These are phyloP conservation scores for Taurulus bubalis DNA, from an alignment of 2,113 vertebrate species.

Conservation along the genomic window DNA sequence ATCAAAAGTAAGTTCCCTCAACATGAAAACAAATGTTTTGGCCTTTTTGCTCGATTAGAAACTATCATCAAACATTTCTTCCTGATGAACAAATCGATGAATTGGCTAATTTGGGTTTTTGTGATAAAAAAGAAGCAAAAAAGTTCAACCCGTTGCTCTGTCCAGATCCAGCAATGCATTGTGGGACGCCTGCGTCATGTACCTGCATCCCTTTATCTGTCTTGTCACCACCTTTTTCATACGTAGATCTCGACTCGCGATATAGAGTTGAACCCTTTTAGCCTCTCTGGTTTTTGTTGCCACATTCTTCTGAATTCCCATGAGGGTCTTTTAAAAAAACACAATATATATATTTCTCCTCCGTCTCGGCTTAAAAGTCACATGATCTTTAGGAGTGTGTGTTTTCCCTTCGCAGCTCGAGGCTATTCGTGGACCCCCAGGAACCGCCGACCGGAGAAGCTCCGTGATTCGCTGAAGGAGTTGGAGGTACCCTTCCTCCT, in stretches of 20 bases:
- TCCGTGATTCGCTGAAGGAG: slow-evolving; percentile 93
- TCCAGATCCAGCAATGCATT: slow-evolving; percentile 8
- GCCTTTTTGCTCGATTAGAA: no score
- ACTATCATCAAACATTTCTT: no score
- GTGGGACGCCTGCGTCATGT: not conserved
- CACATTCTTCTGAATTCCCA: slow-evolving; percentile 55
- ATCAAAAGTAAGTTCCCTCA: no score
- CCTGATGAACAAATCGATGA: no score
- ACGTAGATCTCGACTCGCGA: slow-evolving; percentile 25
- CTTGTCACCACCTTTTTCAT: slow-evolving; percentile 51
- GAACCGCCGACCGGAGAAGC: slow-evolving; percentile 91
- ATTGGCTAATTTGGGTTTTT: no score
- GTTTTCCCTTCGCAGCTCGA: slow-evolving; percentile 83
- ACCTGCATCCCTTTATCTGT: slow-evolving; percentile 13
- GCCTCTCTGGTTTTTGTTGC: slow-evolving; percentile 30
- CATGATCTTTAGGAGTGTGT: slow-evolving; percentile 50
- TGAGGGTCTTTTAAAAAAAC: slow-evolving; percentile 5
- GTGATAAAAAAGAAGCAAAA: not conserved
- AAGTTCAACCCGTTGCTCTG: not conserved
- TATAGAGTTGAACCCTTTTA: slow-evolving; percentile 41
- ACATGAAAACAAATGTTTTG: no score
- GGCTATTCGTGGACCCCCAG: slow-evolving; percentile 92
- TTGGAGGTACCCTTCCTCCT: slow-evolving; percentile 89
- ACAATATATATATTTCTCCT: slow-evolving; percentile 5
- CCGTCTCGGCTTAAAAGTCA: slow-evolving; percentile 49